Base-by-base conservation (phyloP, 1,140 invertebrate species). In the Dermatophagoides farinae region DNA sequence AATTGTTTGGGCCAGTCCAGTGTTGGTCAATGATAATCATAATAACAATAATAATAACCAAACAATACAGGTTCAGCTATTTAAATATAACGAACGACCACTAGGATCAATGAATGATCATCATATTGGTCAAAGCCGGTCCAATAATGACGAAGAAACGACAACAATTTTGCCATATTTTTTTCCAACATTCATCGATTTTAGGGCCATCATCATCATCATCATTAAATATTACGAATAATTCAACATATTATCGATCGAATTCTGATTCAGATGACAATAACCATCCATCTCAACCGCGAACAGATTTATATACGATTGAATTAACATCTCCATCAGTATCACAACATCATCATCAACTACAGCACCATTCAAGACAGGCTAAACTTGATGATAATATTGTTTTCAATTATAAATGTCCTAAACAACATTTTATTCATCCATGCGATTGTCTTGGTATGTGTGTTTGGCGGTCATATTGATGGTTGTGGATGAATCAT, bases 381-480 rank as follows among this genome's bases (percentile, higher is more conserved):
- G 12, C 25, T 14, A 55, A 55, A 55, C 41, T 25, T 25, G n/a
- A 55, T 39, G 38, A 25, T 18, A 23, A 55, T 14, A 14, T 55
- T 11, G 31, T 38, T 23, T 55, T 25, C 25, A 37, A 60, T 41
- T 49, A 49, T 41, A 31, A 41, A n/a, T 66, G 65, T 44, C 65
- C 65, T 6, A 61, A 65, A 16, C 46, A 20, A 37, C 64, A 66
- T 38, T 57, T 63, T 39, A 66, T 66, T 58, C 65, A 66, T 41
- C 65, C 65, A 6, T 66, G 65, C 16, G 59, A 62, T 46, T 66
- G 65, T 52, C 53, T 64, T 0, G 65, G 64, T 44, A 61, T 62
- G 10, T 18, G 58, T 47, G 11, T 14, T n/a, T 53, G 16, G 25
- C 23, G 25, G 31, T 31, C 31, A 31, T 31, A 31, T 4, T 4